Base-by-base conservation (phyloP, 2,113 vertebrate species). In the Halcyon malimbica region DNA sequence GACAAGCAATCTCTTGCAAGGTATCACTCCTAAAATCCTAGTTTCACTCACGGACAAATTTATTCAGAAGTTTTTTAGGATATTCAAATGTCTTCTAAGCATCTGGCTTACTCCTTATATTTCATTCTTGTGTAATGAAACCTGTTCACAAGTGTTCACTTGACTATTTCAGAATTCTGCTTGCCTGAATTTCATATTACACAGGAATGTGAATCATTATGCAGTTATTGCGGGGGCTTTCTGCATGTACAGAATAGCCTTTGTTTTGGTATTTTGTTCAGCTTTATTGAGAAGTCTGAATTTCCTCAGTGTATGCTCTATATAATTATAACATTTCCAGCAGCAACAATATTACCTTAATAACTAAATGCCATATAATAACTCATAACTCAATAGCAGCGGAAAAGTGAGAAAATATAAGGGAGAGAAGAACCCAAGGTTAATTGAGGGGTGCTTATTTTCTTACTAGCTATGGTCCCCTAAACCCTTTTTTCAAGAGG, bases 221-320 rank as follows among this genome's bases (percentile, higher is more conserved):
- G 11, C 5, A 41, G 35, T 57, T 67, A 31, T 16, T 60, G 33
- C 44, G 13, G 33, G 37, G 39, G 29, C 5, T 76, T 76, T 71
- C 53, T 86, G 67, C 16, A 31, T 39, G 68, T 35, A 28, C 20
- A 46, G 41, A 42, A 39, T 13, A 69, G 11, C 29, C 48, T 56
- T 94, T 8, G 11, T 20, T 87, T 33, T 2, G 11, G 5, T 74
- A 4, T 67, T 74, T 78, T 65, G 24, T 62, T 94, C 53, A 81
- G 54, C 31, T 29, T 87, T 57, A 24, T 13, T 70, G 65, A 59
- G 60, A 63, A 41, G 12, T 9, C n/a, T 85, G 16, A 46, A 41
- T 63, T 62, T 91, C 76, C 39, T 73, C 48, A 18, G 11, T 37
- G 20, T 26, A 14, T 0, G 0, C 56, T 60, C 75, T 29, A 1